Evolutionary conservation across 2,888 invertebrate species (phyloP).

Genomic region (Fragum fragum): DNA sequence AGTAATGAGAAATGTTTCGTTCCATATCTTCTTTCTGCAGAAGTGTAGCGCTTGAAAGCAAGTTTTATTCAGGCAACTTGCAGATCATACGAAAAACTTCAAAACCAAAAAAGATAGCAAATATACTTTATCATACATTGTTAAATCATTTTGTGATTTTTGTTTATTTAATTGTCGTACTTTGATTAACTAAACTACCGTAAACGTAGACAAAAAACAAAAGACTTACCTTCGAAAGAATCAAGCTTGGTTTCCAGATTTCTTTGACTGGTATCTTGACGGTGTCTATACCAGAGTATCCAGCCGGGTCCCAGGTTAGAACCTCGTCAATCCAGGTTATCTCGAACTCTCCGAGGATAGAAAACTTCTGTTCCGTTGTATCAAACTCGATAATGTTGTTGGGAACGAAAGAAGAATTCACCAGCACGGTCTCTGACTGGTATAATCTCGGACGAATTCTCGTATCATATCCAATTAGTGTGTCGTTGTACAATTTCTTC

Average conservation of each 20-base stretch:
- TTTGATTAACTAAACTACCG: too few relatives aligned
- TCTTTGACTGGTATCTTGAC: constrained; percentile 54
- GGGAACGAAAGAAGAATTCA: constrained; percentile 47
- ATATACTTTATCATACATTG: too few relatives aligned
- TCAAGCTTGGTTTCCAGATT: constrained; percentile 64
- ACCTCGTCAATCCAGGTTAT: constrained; percentile 61
- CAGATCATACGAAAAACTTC: too few relatives aligned
- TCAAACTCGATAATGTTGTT: constrained; percentile 61
- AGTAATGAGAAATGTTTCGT: too few relatives aligned
- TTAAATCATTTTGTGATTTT: too few relatives aligned
- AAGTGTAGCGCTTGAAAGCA: too few relatives aligned
- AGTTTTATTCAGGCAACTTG: too few relatives aligned
- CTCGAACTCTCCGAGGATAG: constrained; percentile 55
- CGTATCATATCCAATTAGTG: constrained; percentile 52
- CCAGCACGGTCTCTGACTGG: constrained; percentile 43
- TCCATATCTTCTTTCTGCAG: too few relatives aligned
- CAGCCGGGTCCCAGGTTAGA: constrained; percentile 47
- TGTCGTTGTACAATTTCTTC: constrained; percentile 34
- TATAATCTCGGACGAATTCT: constrained; percentile 54
- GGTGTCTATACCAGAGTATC: constrained; percentile 27
- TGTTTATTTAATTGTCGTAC: too few relatives aligned
- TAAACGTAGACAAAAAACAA: not conserved
- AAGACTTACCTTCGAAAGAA: constrained; percentile 51
- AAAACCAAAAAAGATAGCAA: too few relatives aligned
- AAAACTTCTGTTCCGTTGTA: constrained; percentile 61